These are phyloP conservation scores for Clanis bilineata DNA, from an alignment of 2,888 invertebrate species.

Conservation along the genomic window DNA sequence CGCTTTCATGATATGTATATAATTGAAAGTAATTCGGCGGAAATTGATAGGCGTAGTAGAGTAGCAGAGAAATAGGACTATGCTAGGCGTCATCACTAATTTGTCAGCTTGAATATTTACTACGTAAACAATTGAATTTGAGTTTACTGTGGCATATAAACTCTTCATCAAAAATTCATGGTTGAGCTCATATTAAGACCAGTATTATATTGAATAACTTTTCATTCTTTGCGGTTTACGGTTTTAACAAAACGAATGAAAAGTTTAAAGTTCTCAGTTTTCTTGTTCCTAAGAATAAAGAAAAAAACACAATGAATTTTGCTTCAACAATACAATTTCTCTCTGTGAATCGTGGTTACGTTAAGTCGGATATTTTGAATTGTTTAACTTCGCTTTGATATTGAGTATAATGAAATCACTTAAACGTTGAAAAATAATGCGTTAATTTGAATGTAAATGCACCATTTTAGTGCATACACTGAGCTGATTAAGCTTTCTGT, in stretches of 20 bases:
- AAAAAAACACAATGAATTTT: background rate
- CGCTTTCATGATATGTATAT: background rate
- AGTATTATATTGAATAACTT: background rate
- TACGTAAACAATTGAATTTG: too few relatives aligned
- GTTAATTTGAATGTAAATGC: background rate
- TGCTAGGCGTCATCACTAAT: too few relatives aligned
- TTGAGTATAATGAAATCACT: background rate
- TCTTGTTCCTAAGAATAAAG: background rate
- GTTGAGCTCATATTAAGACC: background rate
- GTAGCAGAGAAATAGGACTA: too few relatives aligned
- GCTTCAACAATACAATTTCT: background rate
- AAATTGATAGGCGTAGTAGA: too few relatives aligned
- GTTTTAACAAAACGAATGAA: background rate
- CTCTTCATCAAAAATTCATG: too few relatives aligned
- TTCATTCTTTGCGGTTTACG: background rate
- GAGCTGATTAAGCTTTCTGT: background rate
- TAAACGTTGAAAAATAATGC: background rate
- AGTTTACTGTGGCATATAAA: too few relatives aligned
- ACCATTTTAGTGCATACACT: background rate
- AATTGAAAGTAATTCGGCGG: too few relatives aligned
- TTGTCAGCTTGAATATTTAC: too few relatives aligned
- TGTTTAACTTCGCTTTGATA: background rate
- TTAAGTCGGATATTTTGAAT: background rate
- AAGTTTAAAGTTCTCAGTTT: background rate
- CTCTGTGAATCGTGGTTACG: background rate